Percentiles rank a stretch among this genome's conserved stretches.
phyloP scores from a whole-genome alignment of 2,888 invertebrate species.

The Spodoptera littoralis region DNA sequence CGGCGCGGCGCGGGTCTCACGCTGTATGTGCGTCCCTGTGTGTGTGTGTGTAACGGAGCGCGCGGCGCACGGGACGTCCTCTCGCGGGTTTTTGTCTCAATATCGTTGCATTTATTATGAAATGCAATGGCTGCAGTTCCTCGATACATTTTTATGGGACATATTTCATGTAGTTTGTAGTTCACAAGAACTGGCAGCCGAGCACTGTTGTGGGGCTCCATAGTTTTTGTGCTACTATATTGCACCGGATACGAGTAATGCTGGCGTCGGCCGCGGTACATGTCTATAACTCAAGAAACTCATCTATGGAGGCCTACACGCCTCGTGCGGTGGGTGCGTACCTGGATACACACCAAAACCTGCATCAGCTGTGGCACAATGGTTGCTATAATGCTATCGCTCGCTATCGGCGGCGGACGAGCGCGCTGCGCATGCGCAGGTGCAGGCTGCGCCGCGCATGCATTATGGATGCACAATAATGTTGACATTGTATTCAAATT shows the following conservation, averaged over 20 bases:
- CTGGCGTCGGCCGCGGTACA: neutral
- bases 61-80: slow-evolving; percentile 33
- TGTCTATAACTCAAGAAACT: neutral
- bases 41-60: slow-evolving; percentile 7
- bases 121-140: slow-evolving; percentile 46
- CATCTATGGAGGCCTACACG: no score
- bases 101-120: slow-evolving; percentile 42
- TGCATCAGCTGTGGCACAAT: slow-evolving; percentile 19
- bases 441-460: slow-evolving; percentile 41
- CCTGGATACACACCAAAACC: no score
- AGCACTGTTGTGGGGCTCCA: slow-evolving; percentile 8
- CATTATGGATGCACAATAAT: slow-evolving; percentile 56
- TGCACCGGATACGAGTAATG: slow-evolving; percentile 17
- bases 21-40: no score
- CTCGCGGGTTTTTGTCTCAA: slow-evolving; percentile 28
- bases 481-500: slow-evolving; percentile 61
- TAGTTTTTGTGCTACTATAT: slow-evolving; percentile 31
- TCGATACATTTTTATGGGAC: slow-evolving; percentile 43
- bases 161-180: slow-evolving; percentile 21
- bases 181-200: slow-evolving; percentile 26
- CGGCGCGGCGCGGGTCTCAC: no score
- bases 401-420: slow-evolving; percentile 27
- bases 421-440: slow-evolving; percentile 40
- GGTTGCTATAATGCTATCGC: slow-evolving; percentile 49
- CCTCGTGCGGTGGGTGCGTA: no score